Base-by-base conservation (phyloP, 1,140 invertebrate species). In the Drosophila nebulosa region DNA sequence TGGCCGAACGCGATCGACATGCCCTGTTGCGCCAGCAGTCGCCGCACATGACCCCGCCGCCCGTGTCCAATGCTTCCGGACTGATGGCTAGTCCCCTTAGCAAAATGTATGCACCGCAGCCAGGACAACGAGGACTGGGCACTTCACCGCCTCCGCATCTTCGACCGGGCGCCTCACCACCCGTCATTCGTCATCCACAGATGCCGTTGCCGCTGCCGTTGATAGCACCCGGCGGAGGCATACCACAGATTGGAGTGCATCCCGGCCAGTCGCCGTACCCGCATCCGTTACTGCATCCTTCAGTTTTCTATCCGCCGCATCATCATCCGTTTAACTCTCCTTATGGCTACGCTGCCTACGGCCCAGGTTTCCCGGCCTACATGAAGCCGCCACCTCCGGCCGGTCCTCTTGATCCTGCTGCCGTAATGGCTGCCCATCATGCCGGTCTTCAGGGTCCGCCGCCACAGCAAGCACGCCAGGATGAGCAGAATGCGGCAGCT, bases 141-240 rank as follows among this genome's bases (percentile, higher is more conserved):
- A 86, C 92, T 66, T 90, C 92, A 68, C 80, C 92, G 64, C 90
- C 92, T 64, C 90, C 91, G 3, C 90, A 91, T 64, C 51, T 91
- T 58, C 67, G 90, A 16, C 91, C 91, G 0, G 91, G 91, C 2
- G 90, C 91, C 12, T 91, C 90, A 12, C 90, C 91, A n/a, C 91
- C 91, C 1, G 91, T 91, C 12, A 90, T 91, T 39, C 90, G 91
- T 1, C 91, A 91, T 71, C 91, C 91, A 18, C 90, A 91, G 60
- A 91, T 91, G 90, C 90, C 90, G 26, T 64, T 91, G 24, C 89
- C 90, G 16, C 68, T 91, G 65, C 91, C 89, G 3, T 66, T 91
- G 22, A 90, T 92, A 46, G 89, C 89, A 1, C 75, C 89, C 9
- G 90, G 90, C 16, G 85, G 83, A 22, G 86, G 90, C 22, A 89